phyloP scores from a whole-genome alignment of 2,113 vertebrate species.

The Hippocampus comes region DNA sequence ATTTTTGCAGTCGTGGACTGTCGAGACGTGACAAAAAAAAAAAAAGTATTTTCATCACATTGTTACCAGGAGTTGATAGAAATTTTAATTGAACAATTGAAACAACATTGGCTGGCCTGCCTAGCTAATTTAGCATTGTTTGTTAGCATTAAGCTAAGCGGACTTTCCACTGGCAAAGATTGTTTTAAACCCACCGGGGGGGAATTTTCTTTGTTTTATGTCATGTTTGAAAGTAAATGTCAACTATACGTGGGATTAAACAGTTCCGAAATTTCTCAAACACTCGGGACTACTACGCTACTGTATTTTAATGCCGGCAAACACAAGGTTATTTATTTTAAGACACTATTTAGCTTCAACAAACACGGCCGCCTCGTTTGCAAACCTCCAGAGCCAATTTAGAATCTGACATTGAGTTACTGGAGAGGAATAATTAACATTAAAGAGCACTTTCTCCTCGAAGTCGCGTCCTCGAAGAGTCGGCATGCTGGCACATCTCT shows the following conservation, averaged over 20 bases:
- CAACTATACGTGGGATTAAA: too few relatives aligned
- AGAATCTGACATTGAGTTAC: neutral
- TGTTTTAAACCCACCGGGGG: too few relatives aligned
- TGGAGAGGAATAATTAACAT: neutral
- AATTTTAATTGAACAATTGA: too few relatives aligned
- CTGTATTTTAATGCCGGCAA: neutral
- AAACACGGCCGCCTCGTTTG: neutral
- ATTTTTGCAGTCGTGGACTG: neutral
- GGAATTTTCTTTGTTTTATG: neutral
- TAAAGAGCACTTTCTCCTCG: neutral
- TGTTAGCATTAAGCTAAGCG: too few relatives aligned
- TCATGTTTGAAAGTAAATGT: neutral
- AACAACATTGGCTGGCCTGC: too few relatives aligned
- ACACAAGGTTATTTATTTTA: neutral
- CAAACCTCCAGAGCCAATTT: neutral
- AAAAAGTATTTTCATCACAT: too few relatives aligned
- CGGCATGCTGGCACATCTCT: slow-evolving; percentile 20
- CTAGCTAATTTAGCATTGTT: too few relatives aligned
- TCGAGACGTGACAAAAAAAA: neutral
- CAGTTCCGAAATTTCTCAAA: too few relatives aligned
- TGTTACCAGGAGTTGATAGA: too few relatives aligned
- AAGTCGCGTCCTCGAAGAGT: neutral
- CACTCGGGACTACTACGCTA: neutral
- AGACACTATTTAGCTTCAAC: neutral
- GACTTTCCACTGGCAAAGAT: too few relatives aligned